phyloP scores from a whole-genome alignment of 1,140 invertebrate species.

The Temnothorax nylanderi region DNA sequence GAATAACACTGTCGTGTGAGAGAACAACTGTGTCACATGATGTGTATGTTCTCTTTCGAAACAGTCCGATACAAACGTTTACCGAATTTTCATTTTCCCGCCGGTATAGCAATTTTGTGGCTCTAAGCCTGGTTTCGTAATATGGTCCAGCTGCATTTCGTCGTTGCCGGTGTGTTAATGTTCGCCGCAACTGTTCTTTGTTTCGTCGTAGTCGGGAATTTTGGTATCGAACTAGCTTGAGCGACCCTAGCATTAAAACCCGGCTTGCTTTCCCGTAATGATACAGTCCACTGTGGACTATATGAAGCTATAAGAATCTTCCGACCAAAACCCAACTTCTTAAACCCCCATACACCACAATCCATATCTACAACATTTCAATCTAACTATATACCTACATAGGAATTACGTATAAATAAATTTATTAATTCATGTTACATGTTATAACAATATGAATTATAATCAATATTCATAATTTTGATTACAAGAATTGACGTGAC shows the following conservation, averaged over 20 bases:
- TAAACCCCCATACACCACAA: conserved; percentile 41
- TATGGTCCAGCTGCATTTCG: conserved; percentile 11
- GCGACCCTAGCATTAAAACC: conserved; percentile 74
- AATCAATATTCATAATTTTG: neutral
- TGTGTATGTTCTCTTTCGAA: neutral
- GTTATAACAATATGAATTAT: neutral
- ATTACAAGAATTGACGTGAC: neutral
- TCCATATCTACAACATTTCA: neutral
- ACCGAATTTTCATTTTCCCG: neutral
- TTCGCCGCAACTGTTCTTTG: conserved; percentile 37
- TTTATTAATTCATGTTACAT: neutral
- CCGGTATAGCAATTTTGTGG: conserved; percentile 9
- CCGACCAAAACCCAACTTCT: neutral
- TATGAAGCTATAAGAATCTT: neutral
- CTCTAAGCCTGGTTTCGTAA: neutral
- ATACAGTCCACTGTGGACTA: conserved; percentile 57
- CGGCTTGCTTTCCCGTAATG: conserved; percentile 77
- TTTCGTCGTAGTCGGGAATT: conserved; percentile 60
- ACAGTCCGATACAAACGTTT: neutral
- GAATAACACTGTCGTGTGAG: neutral
- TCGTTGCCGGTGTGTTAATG: conserved; percentile 26
- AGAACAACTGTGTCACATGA: neutral
- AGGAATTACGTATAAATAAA: neutral
- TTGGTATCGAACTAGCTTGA: conserved; percentile 67
- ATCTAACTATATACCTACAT: neutral